A percentile compares a stretch with the other conserved stretches of the same genome.
Conservation (phyloP, 2,797 vertebrate species). For the Girardinus metallicus region DNA sequence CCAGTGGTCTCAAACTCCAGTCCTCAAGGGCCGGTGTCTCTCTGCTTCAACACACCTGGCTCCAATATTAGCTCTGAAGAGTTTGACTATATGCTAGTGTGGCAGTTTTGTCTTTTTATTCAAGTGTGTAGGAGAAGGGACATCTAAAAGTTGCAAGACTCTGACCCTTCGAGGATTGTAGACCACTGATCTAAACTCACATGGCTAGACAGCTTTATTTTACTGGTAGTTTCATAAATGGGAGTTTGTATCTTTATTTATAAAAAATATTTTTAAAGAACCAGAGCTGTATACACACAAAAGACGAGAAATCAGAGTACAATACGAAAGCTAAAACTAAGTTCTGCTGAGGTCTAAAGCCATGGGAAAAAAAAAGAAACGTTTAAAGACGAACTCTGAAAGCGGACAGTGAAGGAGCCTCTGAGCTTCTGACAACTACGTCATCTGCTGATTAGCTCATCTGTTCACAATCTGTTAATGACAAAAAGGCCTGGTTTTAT, state of each 20-base stretch:
- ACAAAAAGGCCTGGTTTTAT: neutral
- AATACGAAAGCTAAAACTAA: neutral
- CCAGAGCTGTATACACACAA: neutral
- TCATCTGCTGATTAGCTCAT: neutral
- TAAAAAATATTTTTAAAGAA: neutral
- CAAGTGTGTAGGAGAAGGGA: no score
- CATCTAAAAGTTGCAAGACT: no score
- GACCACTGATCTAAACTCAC: neutral
- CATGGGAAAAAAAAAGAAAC: neutral
- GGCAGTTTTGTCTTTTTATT: no score
- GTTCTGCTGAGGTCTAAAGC: neutral
- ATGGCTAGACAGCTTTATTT: neutral
- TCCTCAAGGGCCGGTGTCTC: no score
- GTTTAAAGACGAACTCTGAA: neutral
- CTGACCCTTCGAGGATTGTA: no score
- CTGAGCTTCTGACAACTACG: neutral
- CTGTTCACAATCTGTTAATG: neutral
- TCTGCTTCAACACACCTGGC: no score
- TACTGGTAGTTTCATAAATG: neutral
- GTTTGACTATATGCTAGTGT: no score
- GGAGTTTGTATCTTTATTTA: neutral
- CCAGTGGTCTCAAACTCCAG: no score
- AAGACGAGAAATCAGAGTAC: neutral
- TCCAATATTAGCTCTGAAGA: no score
- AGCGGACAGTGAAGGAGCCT: neutral